Evolutionary conservation across 2,888 invertebrate species (phyloP).

Genomic region (Exocentrus adspersus): DNA sequence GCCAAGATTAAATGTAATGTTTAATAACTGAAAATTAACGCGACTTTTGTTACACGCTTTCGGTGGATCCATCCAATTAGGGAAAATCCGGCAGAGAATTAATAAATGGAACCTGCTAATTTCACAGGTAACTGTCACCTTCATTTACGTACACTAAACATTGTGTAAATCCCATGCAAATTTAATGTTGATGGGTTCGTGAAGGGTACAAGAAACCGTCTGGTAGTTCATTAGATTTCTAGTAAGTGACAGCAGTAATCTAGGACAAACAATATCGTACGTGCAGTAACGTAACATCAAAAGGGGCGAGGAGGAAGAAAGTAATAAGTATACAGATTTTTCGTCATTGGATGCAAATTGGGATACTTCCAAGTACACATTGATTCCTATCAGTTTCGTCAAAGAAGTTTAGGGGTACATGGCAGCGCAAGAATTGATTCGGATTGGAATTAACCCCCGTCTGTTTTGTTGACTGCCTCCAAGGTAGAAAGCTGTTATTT

Average conservation of each 20-base stretch:
- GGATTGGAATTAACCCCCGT: conserved; percentile 15
- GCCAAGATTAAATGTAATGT: not conserved
- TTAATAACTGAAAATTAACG: not conserved
- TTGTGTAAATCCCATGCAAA: conserved; percentile 12
- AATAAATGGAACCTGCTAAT: conserved; percentile 1
- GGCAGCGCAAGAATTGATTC: conserved; percentile 3
- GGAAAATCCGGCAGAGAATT: not conserved
- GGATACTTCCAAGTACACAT: too few species aligned
- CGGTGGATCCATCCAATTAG: not conserved
- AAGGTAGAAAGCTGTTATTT: conserved; percentile 9
- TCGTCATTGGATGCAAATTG: too few species aligned
- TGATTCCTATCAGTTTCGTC: too few species aligned
- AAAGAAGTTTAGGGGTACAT: too few species aligned
- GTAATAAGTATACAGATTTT: too few species aligned
- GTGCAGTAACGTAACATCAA: too few species aligned
- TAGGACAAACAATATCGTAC: not conserved
- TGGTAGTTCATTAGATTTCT: conserved; percentile 17
- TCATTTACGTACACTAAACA: conserved; percentile 7
- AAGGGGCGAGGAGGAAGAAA: too few species aligned
- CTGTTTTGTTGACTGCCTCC: conserved; percentile 4
- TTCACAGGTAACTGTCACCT: not conserved
- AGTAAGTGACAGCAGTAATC: conserved; percentile 22
- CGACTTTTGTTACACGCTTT: not conserved
- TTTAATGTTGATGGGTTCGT: conserved; percentile 12
- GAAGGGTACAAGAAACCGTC: conserved; percentile 11